These are phyloP conservation scores for Hipparchia semele DNA, from an alignment of 2,888 invertebrate species.

Conservation along the genomic window DNA sequence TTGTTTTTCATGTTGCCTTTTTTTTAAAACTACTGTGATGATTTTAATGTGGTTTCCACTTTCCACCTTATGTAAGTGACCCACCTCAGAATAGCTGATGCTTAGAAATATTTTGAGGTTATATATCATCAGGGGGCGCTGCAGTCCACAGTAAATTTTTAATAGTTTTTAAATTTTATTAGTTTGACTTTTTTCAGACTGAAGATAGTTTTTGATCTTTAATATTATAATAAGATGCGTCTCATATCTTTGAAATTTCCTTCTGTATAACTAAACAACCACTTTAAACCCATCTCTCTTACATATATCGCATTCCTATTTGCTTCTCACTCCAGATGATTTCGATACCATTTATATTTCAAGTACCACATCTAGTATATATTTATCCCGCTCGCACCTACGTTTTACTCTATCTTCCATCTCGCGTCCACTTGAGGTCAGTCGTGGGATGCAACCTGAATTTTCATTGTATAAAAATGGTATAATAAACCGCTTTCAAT, in stretches of 20 bases:
- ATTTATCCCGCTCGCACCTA: constrained; percentile 54
- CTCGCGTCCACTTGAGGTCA: constrained; percentile 64
- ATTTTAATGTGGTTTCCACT: too few species aligned
- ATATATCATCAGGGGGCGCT: too few species aligned
- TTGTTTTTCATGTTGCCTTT: too few species aligned
- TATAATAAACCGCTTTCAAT: constrained; percentile 46
- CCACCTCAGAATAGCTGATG: too few species aligned
- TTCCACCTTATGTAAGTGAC: too few species aligned
- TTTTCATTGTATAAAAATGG: constrained; percentile 64
- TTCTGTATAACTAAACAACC: constrained; percentile 26
- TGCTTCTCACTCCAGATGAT: constrained; percentile 52
- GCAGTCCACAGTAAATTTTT: too few species aligned
- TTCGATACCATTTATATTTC: constrained; percentile 79
- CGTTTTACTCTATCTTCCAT: constrained; percentile 45
- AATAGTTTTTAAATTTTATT: background rate
- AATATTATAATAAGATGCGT: constrained; percentile 19
- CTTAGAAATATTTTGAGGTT: too few species aligned
- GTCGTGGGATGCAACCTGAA: constrained; percentile 65
- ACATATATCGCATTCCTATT: constrained; percentile 25
- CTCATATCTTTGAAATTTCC: constrained; percentile 30
- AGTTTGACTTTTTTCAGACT: background rate
- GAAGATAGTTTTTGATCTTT: constrained; percentile 16
- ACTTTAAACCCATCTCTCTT: constrained; percentile 25
- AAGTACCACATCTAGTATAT: constrained; percentile 63
- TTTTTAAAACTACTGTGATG: too few species aligned